Base-by-base conservation (phyloP, 2,797 vertebrate species). In the Neosilurus hyrtlii region DNA sequence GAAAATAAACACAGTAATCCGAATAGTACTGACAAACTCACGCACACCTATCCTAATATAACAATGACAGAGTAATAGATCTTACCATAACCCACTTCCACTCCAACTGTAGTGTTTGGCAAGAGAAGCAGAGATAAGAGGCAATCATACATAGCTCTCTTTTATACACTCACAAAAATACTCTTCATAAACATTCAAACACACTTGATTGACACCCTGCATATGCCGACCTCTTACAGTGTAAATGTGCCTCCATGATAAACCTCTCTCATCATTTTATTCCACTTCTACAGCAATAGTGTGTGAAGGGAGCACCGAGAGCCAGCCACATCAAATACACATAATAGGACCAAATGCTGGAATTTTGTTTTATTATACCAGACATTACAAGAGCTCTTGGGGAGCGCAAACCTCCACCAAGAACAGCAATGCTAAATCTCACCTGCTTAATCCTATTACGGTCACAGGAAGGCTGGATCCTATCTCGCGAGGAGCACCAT, bases 101-200 rank as follows among this genome's bases (percentile, higher is more conserved):
- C 56, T 59, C 30, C 16, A 51, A 22, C 56, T 24, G 54, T 20
- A 61, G 15, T 62, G 67, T 49, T 71, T 59, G 70, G 52, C 2
- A 59, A 20, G 79, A 57, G 24, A 59, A 71, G n/a, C 35, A 49
- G 22, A 20, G 54, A 81, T 72, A 20, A 72, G 80, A 81, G 68
- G 57, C 57, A 61, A 51, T 81, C 54, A 59, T 37, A 24, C 54
- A 59, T 37, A 24, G 52, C 10, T 26, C 52, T 15, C 62, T 54
- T 26, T 57, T 20, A 14, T 16, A 30, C 49, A 72, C 37, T 43
- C 51, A 73, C 71, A 73, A 26, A 56, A 51, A 56, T 26, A 56
- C 56, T 22, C 73, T 61, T 61, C 73, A 75, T 61, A 37, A 75
- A 61, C 20, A 43, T 61, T 43, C 30, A 2, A 51, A 20, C 52